Evolutionary conservation across 2,888 invertebrate genomes (phyloP), one percentile per base, ranked within the genome.

Genomic region (Nomada flava): DNA sequence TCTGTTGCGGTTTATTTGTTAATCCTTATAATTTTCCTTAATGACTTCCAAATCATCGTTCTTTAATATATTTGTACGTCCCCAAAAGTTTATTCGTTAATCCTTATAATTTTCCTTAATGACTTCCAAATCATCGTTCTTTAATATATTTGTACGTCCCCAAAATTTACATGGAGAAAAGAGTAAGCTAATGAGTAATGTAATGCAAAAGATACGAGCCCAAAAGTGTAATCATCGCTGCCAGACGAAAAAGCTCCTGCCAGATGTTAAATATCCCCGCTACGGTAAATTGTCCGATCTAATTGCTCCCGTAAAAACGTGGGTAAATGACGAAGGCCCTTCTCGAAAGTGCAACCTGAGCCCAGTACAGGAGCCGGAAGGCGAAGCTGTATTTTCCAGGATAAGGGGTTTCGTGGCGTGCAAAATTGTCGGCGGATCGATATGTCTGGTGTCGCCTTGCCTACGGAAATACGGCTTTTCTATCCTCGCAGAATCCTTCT

Each of bases 401-500:
- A 60, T 70, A 70, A 67, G 65, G 63, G 73, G 72, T 68, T 71
- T 57, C 72, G 57, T 53, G 52, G 69, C 62, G 65, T 72, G 75
- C 69, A 73, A 76, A 72, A 75, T 78, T 75, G 84, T 65, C n/a
- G 64, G 53, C 69, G 80, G 83, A 86, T 86, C 86, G 83, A 86
- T 86, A 78, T 47, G 68, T 83, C 79, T 79, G 80, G 68, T 74
- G 71, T 76, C 75, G 69, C 74, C 68, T 72, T 59, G 53, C 50
- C 64, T 70, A 52, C 71, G 59, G 74, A 70, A 74, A 82, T 79
- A 26, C 63, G 60, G 63, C 76, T 75, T 70, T 69, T 60, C 20
- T 44, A 59, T 67, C 53, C 44, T 73, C 57, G 29, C 74, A 71
- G 62, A 74, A 64, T 71, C 72, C 71, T 42, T 18, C 36, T n/a